A percentile compares a stretch with the other conserved stretches of the same genome.
phyloP scores from a whole-genome alignment of 2,113 vertebrate species.

The Piprites chloris region DNA sequence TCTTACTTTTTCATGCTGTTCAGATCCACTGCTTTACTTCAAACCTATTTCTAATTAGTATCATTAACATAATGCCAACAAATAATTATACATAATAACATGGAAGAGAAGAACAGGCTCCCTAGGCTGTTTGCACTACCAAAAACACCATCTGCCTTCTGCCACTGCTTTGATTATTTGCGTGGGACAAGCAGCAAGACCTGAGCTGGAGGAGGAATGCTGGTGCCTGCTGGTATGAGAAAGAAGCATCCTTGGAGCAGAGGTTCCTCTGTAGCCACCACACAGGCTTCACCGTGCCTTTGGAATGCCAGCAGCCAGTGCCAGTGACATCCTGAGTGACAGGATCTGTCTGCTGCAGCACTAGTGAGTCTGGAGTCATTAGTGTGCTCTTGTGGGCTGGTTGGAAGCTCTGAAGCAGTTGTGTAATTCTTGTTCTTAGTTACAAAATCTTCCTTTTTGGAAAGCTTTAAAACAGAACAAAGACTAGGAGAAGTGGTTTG shows the following conservation, averaged over 20 bases:
- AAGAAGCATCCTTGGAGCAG: neutral
- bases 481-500: neutral
- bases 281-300: neutral
- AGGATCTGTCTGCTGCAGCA: neutral
- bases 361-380: neutral
- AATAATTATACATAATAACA: neutral
- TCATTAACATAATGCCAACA: neutral
- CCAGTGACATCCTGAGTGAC: neutral
- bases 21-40: neutral
- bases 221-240: neutral
- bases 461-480: neutral
- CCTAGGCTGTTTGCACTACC: neutral
- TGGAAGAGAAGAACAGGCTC: neutral
- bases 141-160: neutral
- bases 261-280: neutral
- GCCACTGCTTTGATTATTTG: neutral
- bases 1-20: neutral
- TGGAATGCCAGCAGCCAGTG: neutral
- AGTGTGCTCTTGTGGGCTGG: neutral
- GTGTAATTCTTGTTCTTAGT: neutral
- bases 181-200: neutral
- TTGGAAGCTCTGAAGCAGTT: neutral
- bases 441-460: constrained; percentile 1
- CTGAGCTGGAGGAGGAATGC: neutral
- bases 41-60: neutral